These are phyloP conservation scores for Caenorhabditis drosophilae DNA, from an alignment of 2,888 invertebrate species.

Conservation along the genomic window DNA sequence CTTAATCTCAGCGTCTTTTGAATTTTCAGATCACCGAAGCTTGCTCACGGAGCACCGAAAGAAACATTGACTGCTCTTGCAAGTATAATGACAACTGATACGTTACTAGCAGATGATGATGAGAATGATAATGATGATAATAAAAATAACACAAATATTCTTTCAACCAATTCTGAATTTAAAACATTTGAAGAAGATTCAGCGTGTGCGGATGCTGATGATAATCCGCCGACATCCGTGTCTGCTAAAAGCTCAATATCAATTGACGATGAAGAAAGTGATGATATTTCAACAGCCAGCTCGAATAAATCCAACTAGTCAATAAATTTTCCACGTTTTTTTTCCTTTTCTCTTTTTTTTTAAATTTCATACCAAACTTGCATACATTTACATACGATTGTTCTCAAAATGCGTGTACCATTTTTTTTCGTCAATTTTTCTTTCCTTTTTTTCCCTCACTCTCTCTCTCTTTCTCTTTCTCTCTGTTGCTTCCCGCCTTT, in stretches of 20 bases:
- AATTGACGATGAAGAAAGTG: slow-evolving; percentile 7
- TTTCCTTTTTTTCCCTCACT: too few relatives aligned
- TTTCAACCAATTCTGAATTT: slow-evolving; percentile 7
- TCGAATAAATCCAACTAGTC: slow-evolving; percentile 23
- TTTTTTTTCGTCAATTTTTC: too few relatives aligned
- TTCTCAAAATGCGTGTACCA: slow-evolving; percentile 2
- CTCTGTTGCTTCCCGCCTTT: too few relatives aligned
- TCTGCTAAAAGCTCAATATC: slow-evolving; percentile 31
- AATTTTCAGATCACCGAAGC: slow-evolving; percentile 18
- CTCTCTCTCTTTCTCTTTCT: too few relatives aligned
- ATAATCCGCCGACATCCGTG: too few relatives aligned
- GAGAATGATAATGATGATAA: slow-evolving; percentile 6
- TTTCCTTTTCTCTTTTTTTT: too few relatives aligned
- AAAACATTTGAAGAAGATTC: slow-evolving; percentile 21
- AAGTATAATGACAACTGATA: slow-evolving; percentile 42
- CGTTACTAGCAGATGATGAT: slow-evolving; percentile 29
- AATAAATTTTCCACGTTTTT: not conserved
- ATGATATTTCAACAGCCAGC: slow-evolving; percentile 3
- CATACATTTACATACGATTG: too few relatives aligned
- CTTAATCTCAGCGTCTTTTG: not conserved
- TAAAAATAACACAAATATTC: slow-evolving; percentile 1
- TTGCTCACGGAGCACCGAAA: slow-evolving; percentile 1
- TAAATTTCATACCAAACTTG: too few relatives aligned
- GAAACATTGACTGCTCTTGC: slow-evolving; percentile 36
- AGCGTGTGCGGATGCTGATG: too few relatives aligned